Conservation (phyloP, 2,888 invertebrate species). For the Scaeva pyrastri region DNA sequence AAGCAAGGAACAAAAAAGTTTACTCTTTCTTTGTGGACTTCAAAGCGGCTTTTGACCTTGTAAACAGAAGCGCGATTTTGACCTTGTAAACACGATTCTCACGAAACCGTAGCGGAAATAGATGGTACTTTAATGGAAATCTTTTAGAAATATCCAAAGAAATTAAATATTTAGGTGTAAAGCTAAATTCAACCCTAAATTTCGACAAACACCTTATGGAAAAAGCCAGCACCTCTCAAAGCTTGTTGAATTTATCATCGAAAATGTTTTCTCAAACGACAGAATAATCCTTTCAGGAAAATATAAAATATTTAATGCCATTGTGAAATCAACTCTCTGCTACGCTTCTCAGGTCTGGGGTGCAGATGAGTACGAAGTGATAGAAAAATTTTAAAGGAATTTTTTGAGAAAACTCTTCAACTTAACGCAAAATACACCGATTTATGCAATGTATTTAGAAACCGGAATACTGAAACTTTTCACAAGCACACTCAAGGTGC, state of each 20-base stretch:
- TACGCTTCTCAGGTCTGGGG: conserved; percentile 5
- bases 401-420: conserved; percentile 2
- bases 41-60: conserved; percentile 8
- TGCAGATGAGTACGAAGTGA: background rate
- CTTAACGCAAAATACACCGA: background rate
- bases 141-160: conserved; percentile 1
- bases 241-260: conserved; percentile 6
- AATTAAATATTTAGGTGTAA: conserved; percentile 2
- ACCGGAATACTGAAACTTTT: background rate
- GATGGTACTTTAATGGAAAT: conserved; percentile 3
- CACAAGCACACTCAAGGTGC: conserved; percentile 3
- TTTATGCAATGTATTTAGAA: conserved; percentile 7
- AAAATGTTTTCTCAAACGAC: background rate
- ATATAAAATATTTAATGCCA: background rate
- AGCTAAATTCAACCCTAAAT: background rate
- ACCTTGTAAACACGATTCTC: conserved; percentile 13
- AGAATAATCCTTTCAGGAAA: background rate
- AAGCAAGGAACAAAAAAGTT: background rate
- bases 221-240: background rate
- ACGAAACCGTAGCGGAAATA: background rate
- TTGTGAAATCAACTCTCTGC: conserved; percentile 10
- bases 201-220: background rate
- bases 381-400: too few species aligned
- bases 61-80: background rate
- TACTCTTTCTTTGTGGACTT: conserved; percentile 3